Evolutionary conservation across 2,888 invertebrate species (phyloP).

Genomic region (Pachydiplax longipennis): DNA sequence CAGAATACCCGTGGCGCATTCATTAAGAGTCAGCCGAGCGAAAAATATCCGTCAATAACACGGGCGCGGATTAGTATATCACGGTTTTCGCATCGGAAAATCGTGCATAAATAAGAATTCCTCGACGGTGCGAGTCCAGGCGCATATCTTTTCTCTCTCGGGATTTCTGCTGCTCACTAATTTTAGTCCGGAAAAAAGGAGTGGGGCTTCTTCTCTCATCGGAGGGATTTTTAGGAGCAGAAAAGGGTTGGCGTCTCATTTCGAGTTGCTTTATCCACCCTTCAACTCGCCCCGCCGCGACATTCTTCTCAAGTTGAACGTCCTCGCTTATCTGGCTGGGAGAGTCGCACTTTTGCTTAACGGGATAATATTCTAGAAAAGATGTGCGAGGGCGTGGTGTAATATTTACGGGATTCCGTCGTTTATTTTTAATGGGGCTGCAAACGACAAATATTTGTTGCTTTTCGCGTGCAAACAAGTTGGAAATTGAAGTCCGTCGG

Average conservation of each 20-base stretch:
- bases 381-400: background rate
- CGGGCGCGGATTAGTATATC: too few relatives aligned
- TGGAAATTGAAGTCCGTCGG: too few relatives aligned
- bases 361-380: background rate
- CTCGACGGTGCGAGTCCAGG: background rate
- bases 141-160: background rate
- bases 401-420: background rate
- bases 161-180: slow-evolving; percentile 14
- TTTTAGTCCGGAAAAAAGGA: slow-evolving; percentile 12
- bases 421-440: background rate
- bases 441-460: background rate
- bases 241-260: background rate
- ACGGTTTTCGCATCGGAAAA: background rate
- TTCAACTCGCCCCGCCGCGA: background rate
- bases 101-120: background rate
- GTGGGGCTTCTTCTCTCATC: background rate
- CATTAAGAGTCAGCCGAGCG: too few relatives aligned
- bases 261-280: background rate
- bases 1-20: too few relatives aligned
- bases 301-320: background rate
- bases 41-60: too few relatives aligned
- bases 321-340: background rate
- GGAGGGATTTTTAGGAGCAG: background rate
- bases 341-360: background rate
- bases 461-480: background rate